phyloP scores from a whole-genome alignment of 2,888 invertebrate species.

The Adela reaumurella region DNA sequence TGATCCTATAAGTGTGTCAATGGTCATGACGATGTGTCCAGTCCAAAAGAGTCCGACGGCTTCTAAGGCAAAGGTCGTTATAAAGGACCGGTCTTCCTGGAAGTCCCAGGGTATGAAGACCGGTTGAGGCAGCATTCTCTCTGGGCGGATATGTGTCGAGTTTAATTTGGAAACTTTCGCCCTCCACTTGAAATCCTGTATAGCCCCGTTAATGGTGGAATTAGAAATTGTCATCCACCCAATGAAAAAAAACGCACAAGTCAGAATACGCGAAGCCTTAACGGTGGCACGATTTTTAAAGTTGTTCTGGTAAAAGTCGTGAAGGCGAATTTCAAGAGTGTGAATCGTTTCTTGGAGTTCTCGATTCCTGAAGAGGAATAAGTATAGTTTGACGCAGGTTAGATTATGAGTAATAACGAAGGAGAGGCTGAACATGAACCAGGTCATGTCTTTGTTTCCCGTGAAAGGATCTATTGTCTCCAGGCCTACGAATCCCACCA shows the following conservation, averaged over 20 bases:
- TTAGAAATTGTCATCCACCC: slow-evolving; percentile 46
- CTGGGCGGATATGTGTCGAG: slow-evolving; percentile 21
- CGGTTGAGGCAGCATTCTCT: slow-evolving; percentile 37
- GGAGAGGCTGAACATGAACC: slow-evolving; percentile 47
- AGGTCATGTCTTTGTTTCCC: slow-evolving; percentile 39
- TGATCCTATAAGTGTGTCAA: slow-evolving; percentile 44
- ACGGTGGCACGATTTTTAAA: slow-evolving; percentile 25
- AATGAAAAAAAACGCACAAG: slow-evolving; percentile 35
- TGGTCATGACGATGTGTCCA: slow-evolving; percentile 44
- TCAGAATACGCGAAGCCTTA: slow-evolving; percentile 28
- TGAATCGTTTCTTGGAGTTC: slow-evolving; percentile 37
- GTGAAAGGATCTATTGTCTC: slow-evolving; percentile 47
- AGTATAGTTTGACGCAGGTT: slow-evolving; percentile 38
- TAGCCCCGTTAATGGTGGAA: slow-evolving; percentile 33
- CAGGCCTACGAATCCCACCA: slow-evolving; percentile 40
- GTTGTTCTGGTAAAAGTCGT: slow-evolving; percentile 36
- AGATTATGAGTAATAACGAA: slow-evolving; percentile 47
- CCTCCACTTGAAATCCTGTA: slow-evolving; percentile 39
- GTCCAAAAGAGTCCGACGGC: slow-evolving; percentile 43
- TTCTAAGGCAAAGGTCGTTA: slow-evolving; percentile 35
- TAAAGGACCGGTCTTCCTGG: slow-evolving; percentile 29
- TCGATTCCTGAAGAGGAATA: slow-evolving; percentile 39
- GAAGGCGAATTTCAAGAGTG: slow-evolving; percentile 32
- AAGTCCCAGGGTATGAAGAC: slow-evolving; percentile 46
- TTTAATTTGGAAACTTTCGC: slow-evolving; percentile 25